phyloP scores from a whole-genome alignment of 1,140 invertebrate species.

The Phenacoccus solenopsis region DNA sequence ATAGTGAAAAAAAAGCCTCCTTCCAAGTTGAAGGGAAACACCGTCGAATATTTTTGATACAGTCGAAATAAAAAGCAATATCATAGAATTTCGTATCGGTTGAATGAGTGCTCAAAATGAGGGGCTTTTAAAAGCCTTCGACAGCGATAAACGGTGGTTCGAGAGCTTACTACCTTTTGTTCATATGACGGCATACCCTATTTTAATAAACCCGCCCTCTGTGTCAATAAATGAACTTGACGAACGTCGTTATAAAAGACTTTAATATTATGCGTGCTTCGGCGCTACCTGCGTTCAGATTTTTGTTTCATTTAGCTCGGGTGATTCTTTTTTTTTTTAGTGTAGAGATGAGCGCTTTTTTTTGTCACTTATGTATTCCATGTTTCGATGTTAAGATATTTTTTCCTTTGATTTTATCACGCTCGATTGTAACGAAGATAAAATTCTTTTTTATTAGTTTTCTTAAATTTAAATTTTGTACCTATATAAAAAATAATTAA shows the following conservation, averaged over 20 bases:
- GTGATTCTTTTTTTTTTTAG: too few relatives aligned
- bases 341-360: too few relatives aligned
- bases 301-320: background rate
- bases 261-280: conserved; percentile 9
- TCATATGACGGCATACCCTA: background rate
- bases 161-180: conserved; percentile 11
- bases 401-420: too few relatives aligned
- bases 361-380: background rate
- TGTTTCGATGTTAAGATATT: too few relatives aligned
- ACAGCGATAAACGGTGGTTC: conserved; percentile 12
- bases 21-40: background rate
- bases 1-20: too few relatives aligned
- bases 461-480: too few relatives aligned
- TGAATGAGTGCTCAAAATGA: conserved; percentile 7
- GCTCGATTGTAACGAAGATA: too few relatives aligned
- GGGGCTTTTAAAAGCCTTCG: conserved; percentile 13
- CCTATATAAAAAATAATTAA: too few relatives aligned
- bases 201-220: conserved; percentile 17
- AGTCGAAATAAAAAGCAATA: conserved; percentile 16
- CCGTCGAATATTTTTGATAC: background rate
- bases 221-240: conserved; percentile 11
- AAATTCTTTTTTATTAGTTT: too few relatives aligned
- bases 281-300: background rate
- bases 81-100: conserved; percentile 16
- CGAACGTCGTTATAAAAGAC: background rate